Conservation (phyloP, 1,140 invertebrate genomes). For the Contarinia nasturtii region DNA sequence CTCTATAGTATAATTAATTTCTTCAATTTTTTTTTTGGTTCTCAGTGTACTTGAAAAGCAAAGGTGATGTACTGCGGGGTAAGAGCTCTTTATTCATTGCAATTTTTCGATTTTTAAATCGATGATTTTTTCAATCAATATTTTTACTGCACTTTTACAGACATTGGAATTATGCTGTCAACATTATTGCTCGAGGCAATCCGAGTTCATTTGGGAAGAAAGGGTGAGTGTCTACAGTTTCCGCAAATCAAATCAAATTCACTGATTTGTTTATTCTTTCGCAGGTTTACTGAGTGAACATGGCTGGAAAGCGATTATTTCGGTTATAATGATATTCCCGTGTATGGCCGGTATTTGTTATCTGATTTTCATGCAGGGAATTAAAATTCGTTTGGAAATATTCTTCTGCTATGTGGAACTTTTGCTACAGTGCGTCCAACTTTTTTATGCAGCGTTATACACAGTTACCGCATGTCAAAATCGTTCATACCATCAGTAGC, state of each 20-base stretch:
- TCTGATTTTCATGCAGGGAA: constrained; percentile 68
- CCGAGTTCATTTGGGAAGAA: neutral
- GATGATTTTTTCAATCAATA: no score
- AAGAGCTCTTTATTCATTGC: no score
- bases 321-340: constrained; percentile 62
- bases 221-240: constrained; percentile 8
- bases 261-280: constrained; percentile 17
- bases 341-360: constrained; percentile 63
- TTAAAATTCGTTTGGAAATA: constrained; percentile 61
- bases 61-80: no score
- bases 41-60: no score
- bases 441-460: constrained; percentile 54
- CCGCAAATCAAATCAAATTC: no score
- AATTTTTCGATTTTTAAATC: no score
- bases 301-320: constrained; percentile 52
- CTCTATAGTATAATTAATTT: no score
- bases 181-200: constrained; percentile 35
- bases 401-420: constrained; percentile 74
- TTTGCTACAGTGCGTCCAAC: constrained; percentile 54
- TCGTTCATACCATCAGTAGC: no score
- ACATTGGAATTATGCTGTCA: constrained; percentile 64
- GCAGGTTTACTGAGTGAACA: constrained; percentile 16
- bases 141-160: no score
- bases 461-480: constrained; percentile 54
- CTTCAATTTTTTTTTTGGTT: no score